Base-by-base conservation (phyloP, 2,113 vertebrate genomes). In the Indicator maculatus region DNA sequence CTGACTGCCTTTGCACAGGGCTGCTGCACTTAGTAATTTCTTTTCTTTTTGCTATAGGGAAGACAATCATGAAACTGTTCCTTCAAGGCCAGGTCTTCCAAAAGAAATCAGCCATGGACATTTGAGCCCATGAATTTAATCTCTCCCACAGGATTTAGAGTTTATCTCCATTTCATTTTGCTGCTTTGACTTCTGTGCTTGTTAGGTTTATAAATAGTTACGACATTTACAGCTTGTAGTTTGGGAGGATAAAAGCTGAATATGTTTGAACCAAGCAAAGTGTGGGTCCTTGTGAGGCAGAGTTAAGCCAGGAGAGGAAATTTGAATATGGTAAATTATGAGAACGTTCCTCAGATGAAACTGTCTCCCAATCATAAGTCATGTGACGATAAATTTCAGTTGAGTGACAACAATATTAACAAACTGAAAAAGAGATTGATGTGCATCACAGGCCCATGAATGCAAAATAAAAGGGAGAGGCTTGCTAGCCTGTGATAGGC, bases 371-470 rank as follows among this genome's bases (percentile, higher is more conserved):
- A 21, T 61, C n/a, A 45, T 97, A 96, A 97, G 97, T 97, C 97
- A 94, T 77, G 96, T 96, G 88, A 97, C 1, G 2, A 95, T 96
- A 97, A 96, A 96, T 96, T 96, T 92, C 80, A 72, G 69, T 47
- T 97, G 98, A 98, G 93, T 97, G 97, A 97, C 97, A 97, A 96
- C 93, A 94, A 21, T 90, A 96, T 96, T 98, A 97, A 97, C 96
- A 97, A 97, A 97, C 95, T 71, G 83, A 87, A 96, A 96, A 93
- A 93, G 94, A 97, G 97, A 98, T 88, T 96, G 97, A 97, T 97
- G 95, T 69, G 86, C 84, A n/a, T 95, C 96, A 70, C 26, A 72
- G 64, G 80, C 76, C 93, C 53, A 79, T 93, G 87, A 96, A 95
- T 71, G 81, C 86, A 89, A 95, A 91, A 97, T 93, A 97, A 96